These are phyloP conservation scores for Melieria picta DNA, from an alignment of 2,888 invertebrate species.

Conservation along the genomic window DNA sequence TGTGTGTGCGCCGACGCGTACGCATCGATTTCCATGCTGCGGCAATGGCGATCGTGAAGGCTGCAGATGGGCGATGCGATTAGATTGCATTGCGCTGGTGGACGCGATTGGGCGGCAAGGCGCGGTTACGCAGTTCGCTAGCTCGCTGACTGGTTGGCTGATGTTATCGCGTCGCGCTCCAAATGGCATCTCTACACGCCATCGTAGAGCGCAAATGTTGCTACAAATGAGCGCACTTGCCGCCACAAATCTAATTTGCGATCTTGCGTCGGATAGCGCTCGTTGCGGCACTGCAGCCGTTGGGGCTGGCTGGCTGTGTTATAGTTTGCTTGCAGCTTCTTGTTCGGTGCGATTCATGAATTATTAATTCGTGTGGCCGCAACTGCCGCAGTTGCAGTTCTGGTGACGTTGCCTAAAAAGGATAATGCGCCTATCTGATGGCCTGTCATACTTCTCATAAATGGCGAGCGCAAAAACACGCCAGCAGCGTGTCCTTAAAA, in stretches of 20 bases:
- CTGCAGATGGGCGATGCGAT: slow-evolving; percentile 26
- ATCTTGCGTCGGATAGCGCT: slow-evolving; percentile 31
- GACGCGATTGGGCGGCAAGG: slow-evolving; percentile 17
- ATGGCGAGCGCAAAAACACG: slow-evolving; percentile 22
- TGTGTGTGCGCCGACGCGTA: not conserved
- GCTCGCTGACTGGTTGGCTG: not conserved
- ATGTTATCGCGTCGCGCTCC: slow-evolving; percentile 27
- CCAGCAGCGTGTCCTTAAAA: slow-evolving; percentile 16
- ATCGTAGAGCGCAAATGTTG: not conserved
- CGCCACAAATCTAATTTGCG: slow-evolving; percentile 44
- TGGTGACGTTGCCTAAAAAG: slow-evolving; percentile 41
- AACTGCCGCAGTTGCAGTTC: slow-evolving; percentile 9
- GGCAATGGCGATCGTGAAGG: slow-evolving; percentile 15
- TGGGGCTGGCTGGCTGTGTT: slow-evolving; percentile 13
- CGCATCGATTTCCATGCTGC: slow-evolving; percentile 4
- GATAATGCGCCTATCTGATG: slow-evolving; percentile 40
- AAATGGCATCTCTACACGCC: slow-evolving; percentile 23
- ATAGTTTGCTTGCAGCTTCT: not conserved
- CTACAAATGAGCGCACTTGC: slow-evolving; percentile 44
- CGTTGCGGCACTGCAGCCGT: slow-evolving; percentile 4
- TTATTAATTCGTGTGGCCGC: slow-evolving; percentile 25
- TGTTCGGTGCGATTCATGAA: slow-evolving; percentile 22
- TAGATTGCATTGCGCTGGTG: slow-evolving; percentile 17
- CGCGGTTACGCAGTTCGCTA: slow-evolving; percentile 12
- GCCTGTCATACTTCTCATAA: slow-evolving; percentile 45